Evolutionary conservation across 2,888 invertebrate species (phyloP).

Genomic region (Ennomos erosarius): DNA sequence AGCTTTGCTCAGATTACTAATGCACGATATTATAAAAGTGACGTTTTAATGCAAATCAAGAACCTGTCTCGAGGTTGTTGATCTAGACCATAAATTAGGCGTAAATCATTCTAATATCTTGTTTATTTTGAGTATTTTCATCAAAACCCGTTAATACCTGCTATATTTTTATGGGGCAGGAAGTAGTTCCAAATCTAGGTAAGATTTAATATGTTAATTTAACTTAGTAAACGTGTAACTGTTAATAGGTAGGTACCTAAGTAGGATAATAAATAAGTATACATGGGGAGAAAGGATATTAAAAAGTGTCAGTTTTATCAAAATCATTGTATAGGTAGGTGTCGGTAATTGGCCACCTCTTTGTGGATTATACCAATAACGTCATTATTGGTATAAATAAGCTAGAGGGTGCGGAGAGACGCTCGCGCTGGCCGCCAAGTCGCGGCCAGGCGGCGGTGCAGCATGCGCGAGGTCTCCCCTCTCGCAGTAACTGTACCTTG

Average conservation of each 20-base stretch:
- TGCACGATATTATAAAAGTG: constrained; percentile 27
- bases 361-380: constrained; percentile 14
- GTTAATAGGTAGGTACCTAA: not conserved
- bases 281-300: not conserved
- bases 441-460: constrained; percentile 21
- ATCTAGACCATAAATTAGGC: constrained; percentile 54
- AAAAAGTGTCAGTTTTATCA: not conserved
- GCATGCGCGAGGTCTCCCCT: constrained; percentile 40
- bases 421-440: constrained; percentile 28
- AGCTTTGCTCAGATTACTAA: constrained; percentile 29
- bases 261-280: too few relatives aligned
- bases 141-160: constrained; percentile 29
- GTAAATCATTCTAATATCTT: constrained; percentile 44
- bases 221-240: constrained; percentile 12
- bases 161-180: constrained; percentile 36
- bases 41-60: constrained; percentile 42
- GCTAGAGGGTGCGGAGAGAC: constrained; percentile 12
- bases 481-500: constrained; percentile 59
- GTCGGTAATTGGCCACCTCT: constrained; percentile 13
- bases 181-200: constrained; percentile 33
- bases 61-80: constrained; percentile 59
- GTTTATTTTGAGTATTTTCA: constrained; percentile 37
- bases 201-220: constrained; percentile 15
- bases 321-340: constrained; percentile 1
- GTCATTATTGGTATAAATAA: constrained; percentile 4